Conservation (phyloP, 2,888 invertebrate genomes). For the Epistrophe grossulariae region DNA sequence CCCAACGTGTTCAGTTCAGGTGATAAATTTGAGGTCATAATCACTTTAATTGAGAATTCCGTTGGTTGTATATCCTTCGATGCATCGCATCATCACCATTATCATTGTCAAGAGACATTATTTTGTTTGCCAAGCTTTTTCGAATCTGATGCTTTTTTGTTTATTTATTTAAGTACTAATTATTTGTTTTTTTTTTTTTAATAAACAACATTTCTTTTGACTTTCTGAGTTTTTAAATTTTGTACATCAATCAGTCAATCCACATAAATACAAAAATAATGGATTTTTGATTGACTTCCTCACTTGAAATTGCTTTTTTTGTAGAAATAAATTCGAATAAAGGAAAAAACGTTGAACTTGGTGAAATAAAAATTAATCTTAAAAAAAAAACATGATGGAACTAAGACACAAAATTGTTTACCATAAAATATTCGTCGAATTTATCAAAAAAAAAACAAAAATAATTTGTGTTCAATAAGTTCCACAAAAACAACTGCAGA, state of each 20-base stretch:
- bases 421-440: not conserved
- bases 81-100: constrained; percentile 2
- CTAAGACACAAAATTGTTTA: not conserved
- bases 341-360: not conserved
- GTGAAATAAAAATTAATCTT: not conserved
- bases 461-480: not conserved
- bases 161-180: not conserved
- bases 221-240: not conserved
- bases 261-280: not conserved
- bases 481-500: not conserved
- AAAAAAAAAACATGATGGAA: not conserved
- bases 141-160: constrained; percentile 1
- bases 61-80: constrained; percentile 9
- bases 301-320: not conserved
- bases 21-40: constrained; percentile 63
- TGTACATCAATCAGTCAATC: not conserved
- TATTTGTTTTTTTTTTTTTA: not conserved
- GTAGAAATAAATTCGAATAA: not conserved
- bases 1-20: constrained; percentile 50
- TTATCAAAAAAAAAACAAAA: not conserved
- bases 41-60: constrained; percentile 38
- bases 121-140: constrained; percentile 22
- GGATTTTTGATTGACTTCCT: not conserved
- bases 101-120: constrained; percentile 36
- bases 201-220: not conserved